Evolutionary conservation across 2,113 vertebrate species (phyloP), one percentile per base, ranked within the genome.

Genomic region (Cryptomyrus ogoouensis): DNA sequence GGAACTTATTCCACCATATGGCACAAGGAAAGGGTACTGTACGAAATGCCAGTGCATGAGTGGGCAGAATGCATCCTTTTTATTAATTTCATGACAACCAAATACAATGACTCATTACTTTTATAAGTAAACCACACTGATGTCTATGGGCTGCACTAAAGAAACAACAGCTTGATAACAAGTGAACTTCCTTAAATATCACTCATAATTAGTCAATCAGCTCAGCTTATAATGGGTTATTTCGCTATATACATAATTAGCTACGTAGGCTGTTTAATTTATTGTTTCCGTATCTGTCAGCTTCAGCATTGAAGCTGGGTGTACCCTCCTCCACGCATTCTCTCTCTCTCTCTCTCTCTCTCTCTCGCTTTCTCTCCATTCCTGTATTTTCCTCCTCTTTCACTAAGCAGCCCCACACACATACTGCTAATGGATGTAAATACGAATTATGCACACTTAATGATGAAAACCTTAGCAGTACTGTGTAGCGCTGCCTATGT

Each of bases 391-490:
- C 31, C 35, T 88, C 17, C 86, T 27, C 46, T 86, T 24, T 44
- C 35, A 21, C 39, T 86, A n/a, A 27, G 24, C 46, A 46, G 10
- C 84, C 84, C 12, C 5, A 88, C 62, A 13, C 5, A 31, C 58
- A 88, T 52, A 15, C 21, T 50, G 47, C 6, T 86, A 86, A 86
- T 88, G 87, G 77, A 44, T 27, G 89, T 88, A 50, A 90, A 89
- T 83, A 39, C 44, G 56, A 80, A 91, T 88, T 90, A 91, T 86
- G 47, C 74, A 74, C 42, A 89, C 4, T 39, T 58, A 84, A 84
- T 35, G 27, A 90, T 91, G 89, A 89, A 88, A 89, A 49, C 19
- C 70, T 58, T 24, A 21, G 19, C 21, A 21, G 85, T 87, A 31
- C 49, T 66, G 27, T 46, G 74, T 42, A 47, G 56, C 86, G n/a